Percentiles rank a stretch among this genome's conserved stretches.
Conservation (phyloP, 2,797 vertebrate species). For the Microctenopoma lineatum region DNA sequence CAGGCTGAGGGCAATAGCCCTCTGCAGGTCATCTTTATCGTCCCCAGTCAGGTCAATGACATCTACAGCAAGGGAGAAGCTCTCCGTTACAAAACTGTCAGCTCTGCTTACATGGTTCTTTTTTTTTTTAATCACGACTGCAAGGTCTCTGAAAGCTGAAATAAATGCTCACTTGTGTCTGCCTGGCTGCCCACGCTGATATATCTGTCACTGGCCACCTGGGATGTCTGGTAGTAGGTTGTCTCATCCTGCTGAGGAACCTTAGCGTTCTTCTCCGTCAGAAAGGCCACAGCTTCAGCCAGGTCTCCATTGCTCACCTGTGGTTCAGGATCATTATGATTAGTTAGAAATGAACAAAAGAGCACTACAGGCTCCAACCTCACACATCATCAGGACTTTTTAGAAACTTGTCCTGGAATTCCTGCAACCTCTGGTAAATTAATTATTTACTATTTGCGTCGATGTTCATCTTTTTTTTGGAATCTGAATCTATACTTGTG, state of each 20-base stretch:
- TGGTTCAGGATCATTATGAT: neutral
- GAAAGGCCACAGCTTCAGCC: conserved; percentile 93
- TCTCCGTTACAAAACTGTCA: neutral
- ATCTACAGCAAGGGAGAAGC: conserved; percentile 83
- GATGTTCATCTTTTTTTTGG: too few relatives aligned
- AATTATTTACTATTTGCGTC: too few relatives aligned
- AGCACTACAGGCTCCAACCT: neutral
- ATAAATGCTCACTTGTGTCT: conserved; percentile 89
- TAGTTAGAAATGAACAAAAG: neutral
- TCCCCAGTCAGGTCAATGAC: conserved; percentile 98
- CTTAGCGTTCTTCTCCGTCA: conserved; percentile 96
- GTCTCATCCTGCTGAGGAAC: conserved; percentile 94
- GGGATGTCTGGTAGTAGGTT: conserved; percentile 94
- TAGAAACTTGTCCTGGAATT: too few relatives aligned
- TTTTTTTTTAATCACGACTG: neutral
- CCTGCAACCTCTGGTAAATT: too few relatives aligned
- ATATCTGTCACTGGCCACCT: conserved; percentile 94
- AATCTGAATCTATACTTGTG: neutral
- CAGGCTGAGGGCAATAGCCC: conserved; percentile 98
- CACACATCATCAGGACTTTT: too few relatives aligned
- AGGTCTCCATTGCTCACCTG: conserved; percentile 98
- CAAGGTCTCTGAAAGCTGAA: neutral
- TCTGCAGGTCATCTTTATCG: conserved; percentile 99
- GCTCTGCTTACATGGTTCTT: neutral
- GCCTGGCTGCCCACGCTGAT: conserved; percentile 99